Evolutionary conservation across 2,113 vertebrate species (phyloP).

Genomic region (Oncorhynchus masou): DNA sequence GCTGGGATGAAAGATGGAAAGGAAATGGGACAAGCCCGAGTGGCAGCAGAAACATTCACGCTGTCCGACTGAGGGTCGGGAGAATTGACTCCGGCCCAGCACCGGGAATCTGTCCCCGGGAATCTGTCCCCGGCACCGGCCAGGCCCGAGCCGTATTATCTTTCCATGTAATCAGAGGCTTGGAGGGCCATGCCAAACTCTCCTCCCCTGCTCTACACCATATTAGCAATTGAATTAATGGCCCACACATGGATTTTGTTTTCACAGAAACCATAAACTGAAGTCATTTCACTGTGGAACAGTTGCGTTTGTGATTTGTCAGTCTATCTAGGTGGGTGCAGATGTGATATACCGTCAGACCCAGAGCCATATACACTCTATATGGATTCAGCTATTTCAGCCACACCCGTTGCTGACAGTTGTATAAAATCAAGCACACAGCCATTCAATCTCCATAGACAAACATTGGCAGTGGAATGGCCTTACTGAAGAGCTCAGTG

Average conservation of each 20-base stretch:
- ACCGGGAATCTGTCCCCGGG: constrained; percentile 8
- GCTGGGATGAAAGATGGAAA: constrained; percentile 29
- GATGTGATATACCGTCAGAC: not conserved
- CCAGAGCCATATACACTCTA: not conserved
- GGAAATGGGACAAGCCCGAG: constrained; percentile 21
- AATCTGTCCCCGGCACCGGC: constrained; percentile 39
- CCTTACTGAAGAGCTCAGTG: too few species aligned
- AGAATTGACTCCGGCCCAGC: constrained; percentile 26
- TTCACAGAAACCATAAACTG: not conserved
- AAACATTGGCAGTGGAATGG: too few species aligned
- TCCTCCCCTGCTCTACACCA: not conserved
- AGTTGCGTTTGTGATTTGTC: too few species aligned
- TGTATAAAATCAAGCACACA: too few species aligned
- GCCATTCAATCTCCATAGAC: too few species aligned
- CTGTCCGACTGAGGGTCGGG: constrained; percentile 38
- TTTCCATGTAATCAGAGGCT: constrained; percentile 53
- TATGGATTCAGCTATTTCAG: too few species aligned
- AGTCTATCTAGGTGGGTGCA: not conserved
- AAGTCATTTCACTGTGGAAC: not conserved
- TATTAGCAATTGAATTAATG: constrained; percentile 35
- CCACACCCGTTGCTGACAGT: too few species aligned
- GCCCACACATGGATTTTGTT: constrained; percentile 8
- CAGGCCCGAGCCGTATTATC: constrained; percentile 40
- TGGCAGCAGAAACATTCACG: constrained; percentile 18
- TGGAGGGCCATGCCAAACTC: constrained; percentile 22